Evolutionary conservation across 2,113 vertebrate genomes (phyloP), one percentile per base, ranked within the genome.

Genomic region (Sinosuthora webbiana): DNA sequence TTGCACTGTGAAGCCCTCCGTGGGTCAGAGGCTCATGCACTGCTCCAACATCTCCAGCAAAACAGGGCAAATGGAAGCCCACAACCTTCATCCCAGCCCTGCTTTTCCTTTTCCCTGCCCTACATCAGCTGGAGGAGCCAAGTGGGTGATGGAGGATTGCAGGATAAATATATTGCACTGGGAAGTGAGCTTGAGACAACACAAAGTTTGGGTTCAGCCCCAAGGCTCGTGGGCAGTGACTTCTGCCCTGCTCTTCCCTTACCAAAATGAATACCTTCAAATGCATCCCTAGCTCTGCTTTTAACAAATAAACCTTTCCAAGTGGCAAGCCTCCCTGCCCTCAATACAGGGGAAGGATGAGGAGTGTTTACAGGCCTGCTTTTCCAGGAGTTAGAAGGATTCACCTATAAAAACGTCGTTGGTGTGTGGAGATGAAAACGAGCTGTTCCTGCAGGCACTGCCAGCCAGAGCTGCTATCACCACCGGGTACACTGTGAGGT

Each of bases 381-480:
- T 82, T 35, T 50, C 9, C 13, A 67, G 41, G 49, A n/a, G 15
- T 6, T 56, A 67, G 24, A 60, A 69, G 73, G 39, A 90, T 82
- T 98, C 75, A 99, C 98, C 98, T 97, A 97, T 98, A 71, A 98
- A 98, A 50, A 98, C 56, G 10, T 95, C 30, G 0, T 98, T 98
- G 6, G 94, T 93, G 5, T 41, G 93, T 20, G 97, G 97, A 68
- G 96, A 96, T 3, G 37, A 91, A 11, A 84, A 25, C 0, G 94
- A 87, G 47, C 94, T 95, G 53, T 98, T 97, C 82, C 90, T 98
- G 69, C 76, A 94, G 0, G 95, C 2, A 1, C 96, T 98, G 96
- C 98, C 98, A 2, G 94, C 67, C 83, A 98, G 97, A 92, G 97
- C 98, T 90, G 96, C 88, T 21, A 98, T 98, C 59, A 98, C 92